Evolutionary conservation across 2,113 vertebrate species (phyloP).

Genomic region (Zingel zingel): DNA sequence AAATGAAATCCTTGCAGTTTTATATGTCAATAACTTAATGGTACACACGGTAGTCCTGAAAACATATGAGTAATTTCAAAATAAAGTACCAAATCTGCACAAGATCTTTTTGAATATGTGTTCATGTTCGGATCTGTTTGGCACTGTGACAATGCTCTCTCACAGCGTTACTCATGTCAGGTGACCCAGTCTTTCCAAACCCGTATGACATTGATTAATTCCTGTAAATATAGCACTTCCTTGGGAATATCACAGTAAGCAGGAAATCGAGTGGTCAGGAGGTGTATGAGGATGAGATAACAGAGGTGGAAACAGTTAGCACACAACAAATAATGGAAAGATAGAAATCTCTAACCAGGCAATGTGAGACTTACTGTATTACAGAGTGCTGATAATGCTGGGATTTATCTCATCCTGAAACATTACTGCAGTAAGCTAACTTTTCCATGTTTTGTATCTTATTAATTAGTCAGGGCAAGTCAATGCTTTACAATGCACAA

Average conservation of each 20-base stretch:
- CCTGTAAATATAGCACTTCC: conserved; percentile 75
- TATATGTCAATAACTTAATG: neutral
- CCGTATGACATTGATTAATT: conserved; percentile 66
- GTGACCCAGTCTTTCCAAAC: conserved; percentile 48
- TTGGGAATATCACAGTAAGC: conserved; percentile 67
- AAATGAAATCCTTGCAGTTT: neutral
- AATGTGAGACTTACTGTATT: conserved; percentile 38
- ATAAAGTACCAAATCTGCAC: conserved; percentile 4
- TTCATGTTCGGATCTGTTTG: conserved; percentile 18
- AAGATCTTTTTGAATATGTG: neutral
- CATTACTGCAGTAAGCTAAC: conserved; percentile 1
- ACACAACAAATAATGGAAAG: conserved; percentile 40
- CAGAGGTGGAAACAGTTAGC: conserved; percentile 63
- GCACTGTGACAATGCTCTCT: conserved; percentile 10
- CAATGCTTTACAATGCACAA: neutral
- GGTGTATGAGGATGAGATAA: conserved; percentile 62
- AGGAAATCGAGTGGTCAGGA: conserved; percentile 59
- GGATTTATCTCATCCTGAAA: neutral
- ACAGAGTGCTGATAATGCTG: conserved; percentile 20
- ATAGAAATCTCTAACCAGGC: conserved; percentile 31
- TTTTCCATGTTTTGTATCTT: neutral
- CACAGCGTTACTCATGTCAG: conserved; percentile 36
- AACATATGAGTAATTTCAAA: neutral
- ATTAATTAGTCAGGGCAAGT: neutral
- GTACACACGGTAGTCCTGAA: neutral